Evolutionary conservation across 2,113 vertebrate species (phyloP), one percentile per base, ranked within the genome.

Genomic region (Crotalus tigris): DNA sequence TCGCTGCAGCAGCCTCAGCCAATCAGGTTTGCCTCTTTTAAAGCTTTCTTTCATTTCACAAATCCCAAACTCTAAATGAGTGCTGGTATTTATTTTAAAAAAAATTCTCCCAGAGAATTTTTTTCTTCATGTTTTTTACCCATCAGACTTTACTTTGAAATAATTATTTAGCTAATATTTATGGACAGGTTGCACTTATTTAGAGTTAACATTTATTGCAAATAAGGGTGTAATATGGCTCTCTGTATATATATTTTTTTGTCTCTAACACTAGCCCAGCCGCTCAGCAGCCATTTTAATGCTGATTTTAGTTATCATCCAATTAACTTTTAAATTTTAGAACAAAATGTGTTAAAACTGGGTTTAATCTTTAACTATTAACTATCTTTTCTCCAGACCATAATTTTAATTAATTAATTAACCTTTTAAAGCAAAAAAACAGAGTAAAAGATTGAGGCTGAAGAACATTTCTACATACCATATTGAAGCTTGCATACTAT

Each of bases 1-100:
- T 99, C 99, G 99, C 99, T 98, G 98, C 98, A 98, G 98, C 98
- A 98, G 98, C 99, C 98, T 98, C 99, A 99, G 99, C 99, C 99
- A 99, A 99, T 99, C 99, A 99, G 99, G 99, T 99, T 99, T 99
- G 99, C 99, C 99, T 98, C 98, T 99, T 99, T 99, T 99, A 99
- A 99, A 99, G 99, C 99, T 99, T 99, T 99, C 98, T 99, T 98
- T 99, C 99, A 99, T 99, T 98, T 99, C 99, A 99, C 99, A 97
- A 98, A 98, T 98, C 99, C 98, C 98, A 95, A 99, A 99, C 98
- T 99, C 99, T 99, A 98, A 99, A 99, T 98, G 98, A 99, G 99
- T 98, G 95, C 98, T 98, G 97, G 98, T 97, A 97, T 97, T 97
- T 96, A 95, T 96, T 95, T 44, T 96, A 95, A 21, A 55, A 97